These are phyloP conservation scores for Lasioglossum villosulum DNA, from an alignment of 2,888 invertebrate species.

Conservation along the genomic window DNA sequence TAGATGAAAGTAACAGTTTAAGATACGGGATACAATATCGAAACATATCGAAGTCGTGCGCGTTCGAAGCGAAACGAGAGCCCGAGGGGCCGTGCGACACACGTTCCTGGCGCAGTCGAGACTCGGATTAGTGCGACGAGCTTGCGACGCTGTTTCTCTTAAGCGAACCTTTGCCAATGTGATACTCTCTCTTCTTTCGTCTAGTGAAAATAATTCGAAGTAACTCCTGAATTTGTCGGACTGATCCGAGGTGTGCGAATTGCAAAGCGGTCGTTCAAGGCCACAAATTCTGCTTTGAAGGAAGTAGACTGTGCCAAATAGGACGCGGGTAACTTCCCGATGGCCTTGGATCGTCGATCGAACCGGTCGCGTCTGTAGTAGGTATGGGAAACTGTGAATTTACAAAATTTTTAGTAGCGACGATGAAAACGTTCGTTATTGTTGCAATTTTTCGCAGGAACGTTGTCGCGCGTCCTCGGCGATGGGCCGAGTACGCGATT, in stretches of 20 bases:
- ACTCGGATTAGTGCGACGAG: slow-evolving; percentile 5
- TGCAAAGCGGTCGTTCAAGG: background rate
- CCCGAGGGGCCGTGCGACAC: slow-evolving; percentile 16
- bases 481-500: slow-evolving; percentile 24
- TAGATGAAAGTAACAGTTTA: slow-evolving; percentile 18
- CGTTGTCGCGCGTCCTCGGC: slow-evolving; percentile 13
- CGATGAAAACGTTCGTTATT: background rate
- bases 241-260: background rate
- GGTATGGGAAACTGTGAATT: background rate
- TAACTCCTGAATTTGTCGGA: background rate
- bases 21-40: slow-evolving; percentile 25
- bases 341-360: slow-evolving; percentile 9
- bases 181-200: background rate
- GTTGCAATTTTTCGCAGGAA: background rate
- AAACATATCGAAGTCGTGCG: slow-evolving; percentile 43
- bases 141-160: background rate
- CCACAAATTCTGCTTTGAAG: background rate
- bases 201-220: background rate
- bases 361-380: background rate
- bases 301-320: slow-evolving; percentile 1
- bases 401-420: background rate
- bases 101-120: background rate
- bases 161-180: slow-evolving; percentile 1
- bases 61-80: slow-evolving; percentile 26
- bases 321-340: background rate